Base-by-base conservation (phyloP, 2,888 invertebrate species). In the Heliconius charithonia region DNA sequence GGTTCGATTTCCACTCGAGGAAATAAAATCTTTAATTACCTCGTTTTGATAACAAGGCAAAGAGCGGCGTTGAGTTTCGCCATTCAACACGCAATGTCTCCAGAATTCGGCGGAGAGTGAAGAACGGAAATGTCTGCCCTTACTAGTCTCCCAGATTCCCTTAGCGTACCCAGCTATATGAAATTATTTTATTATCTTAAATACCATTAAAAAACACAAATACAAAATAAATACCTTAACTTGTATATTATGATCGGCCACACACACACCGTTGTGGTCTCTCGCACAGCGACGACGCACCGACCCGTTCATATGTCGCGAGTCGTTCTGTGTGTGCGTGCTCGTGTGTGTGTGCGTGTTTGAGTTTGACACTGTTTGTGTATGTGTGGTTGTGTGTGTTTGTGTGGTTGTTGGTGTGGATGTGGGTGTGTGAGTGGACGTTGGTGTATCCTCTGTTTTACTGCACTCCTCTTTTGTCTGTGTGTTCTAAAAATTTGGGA, bases 251-350 rank as follows among this genome's bases (percentile, higher is more conserved):
- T 87, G 87, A 79, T 90, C 90, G 76, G 83, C 84, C 75, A 86
- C 85, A 81, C 90, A 90, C 81, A 89, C 89, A 13, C 91, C 92
- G 85, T 92, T 91, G 80, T 87, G 88, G 63, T 90, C 91, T 82
- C 87, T 88, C 80, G 82, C 83, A 71, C 88, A 86, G 79, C 89
- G 87, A 73, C 89, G 87, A 51, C 88, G 87, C 85, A 89, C 85
- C 59, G 91, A 86, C 82, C 92, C 93, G 88, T 92, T 92, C 85
- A 88, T 83, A 73, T 87, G 89, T 16, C 87, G 85, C 74, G 87
- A 56, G 72, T 89, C 91, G 56, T 51, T 27, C 45, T 59, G 63
- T 25, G 62, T 25, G 19, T 62, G 37, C 19, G 63, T 19, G 10
- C 63, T 37, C 25, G 56, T 45, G 59, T 75, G 62, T 10, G 56